These are phyloP conservation scores for Deroplatys truncata DNA, from an alignment of 2,888 invertebrate species.

Conservation along the genomic window DNA sequence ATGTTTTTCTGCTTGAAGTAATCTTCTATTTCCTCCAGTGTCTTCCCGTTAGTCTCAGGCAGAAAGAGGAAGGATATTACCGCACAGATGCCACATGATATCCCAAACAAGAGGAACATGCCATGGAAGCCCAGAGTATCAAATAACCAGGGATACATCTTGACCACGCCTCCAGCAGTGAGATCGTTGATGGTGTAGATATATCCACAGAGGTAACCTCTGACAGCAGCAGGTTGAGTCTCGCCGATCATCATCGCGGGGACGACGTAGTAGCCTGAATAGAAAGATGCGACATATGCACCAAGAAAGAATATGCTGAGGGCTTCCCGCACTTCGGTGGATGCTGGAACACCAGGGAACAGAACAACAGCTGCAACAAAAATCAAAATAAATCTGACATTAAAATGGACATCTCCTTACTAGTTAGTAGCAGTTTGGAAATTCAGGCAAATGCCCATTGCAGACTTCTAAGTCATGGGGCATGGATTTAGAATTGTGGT, in stretches of 20 bases:
- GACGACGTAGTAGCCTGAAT: constrained; percentile 61
- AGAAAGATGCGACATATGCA: too few relatives aligned
- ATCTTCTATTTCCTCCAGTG: constrained; percentile 45
- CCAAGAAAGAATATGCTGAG: too few relatives aligned
- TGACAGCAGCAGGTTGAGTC: constrained; percentile 65
- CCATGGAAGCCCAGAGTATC: constrained; percentile 58
- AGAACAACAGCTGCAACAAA: too few relatives aligned
- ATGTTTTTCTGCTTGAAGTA: constrained; percentile 60
- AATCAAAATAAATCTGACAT: too few relatives aligned
- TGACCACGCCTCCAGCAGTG: constrained; percentile 62
- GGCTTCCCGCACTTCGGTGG: too few relatives aligned
- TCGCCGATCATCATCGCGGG: constrained; percentile 74
- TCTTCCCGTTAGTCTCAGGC: constrained; percentile 71
- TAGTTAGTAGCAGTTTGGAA: too few relatives aligned
- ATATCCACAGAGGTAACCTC: constrained; percentile 69
- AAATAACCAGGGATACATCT: constrained; percentile 56
- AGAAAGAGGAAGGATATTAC: constrained; percentile 62
- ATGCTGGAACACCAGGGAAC: too few relatives aligned
- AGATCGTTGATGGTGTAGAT: constrained; percentile 50
- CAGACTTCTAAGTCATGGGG: too few relatives aligned
- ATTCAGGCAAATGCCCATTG: too few relatives aligned
- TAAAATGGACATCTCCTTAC: too few relatives aligned
- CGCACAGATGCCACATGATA: constrained; percentile 58
- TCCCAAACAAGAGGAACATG: constrained; percentile 65
- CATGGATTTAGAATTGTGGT: too few relatives aligned